Evolutionary conservation across 1,140 invertebrate genomes (phyloP).

Genomic region (Diorhabda carinulata): DNA sequence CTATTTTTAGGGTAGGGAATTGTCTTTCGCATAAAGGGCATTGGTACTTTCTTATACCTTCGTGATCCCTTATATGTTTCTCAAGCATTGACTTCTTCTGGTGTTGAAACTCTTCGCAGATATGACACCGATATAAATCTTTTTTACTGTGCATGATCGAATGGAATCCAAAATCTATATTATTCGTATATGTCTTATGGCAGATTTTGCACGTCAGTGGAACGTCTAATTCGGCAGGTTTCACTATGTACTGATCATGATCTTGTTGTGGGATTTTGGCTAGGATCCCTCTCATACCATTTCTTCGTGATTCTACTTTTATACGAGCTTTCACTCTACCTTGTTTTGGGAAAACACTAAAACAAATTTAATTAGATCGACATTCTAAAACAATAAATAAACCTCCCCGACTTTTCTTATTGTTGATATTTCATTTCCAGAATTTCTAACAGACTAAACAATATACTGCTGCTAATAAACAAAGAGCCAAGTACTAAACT

Average conservation of each 20-base stretch:
- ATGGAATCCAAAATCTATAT: conserved; percentile 37
- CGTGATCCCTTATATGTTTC: conserved; percentile 44
- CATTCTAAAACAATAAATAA: too few species aligned
- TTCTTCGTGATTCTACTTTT: not conserved
- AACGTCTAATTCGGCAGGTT: conserved; percentile 42
- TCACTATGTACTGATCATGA: not conserved
- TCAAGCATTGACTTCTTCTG: conserved; percentile 47
- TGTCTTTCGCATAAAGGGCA: conserved; percentile 52
- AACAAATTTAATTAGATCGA: too few species aligned
- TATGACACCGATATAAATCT: conserved; percentile 44
- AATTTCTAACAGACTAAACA: too few species aligned
- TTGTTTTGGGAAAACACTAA: too few species aligned
- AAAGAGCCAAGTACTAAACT: too few species aligned
- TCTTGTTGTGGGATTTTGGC: not conserved
- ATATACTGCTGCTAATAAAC: too few species aligned
- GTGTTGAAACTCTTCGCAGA: conserved; percentile 48
- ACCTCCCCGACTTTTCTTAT: too few species aligned
- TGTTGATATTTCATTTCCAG: too few species aligned
- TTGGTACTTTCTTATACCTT: conserved; percentile 51
- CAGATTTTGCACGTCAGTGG: conserved; percentile 40
- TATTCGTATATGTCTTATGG: conserved; percentile 37
- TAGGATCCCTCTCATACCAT: not conserved
- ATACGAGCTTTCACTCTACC: too few species aligned
- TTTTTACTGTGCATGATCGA: conserved; percentile 41
- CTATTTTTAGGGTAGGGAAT: conserved; percentile 51